These are phyloP conservation scores for Rhagoletis pomonella DNA, from an alignment of 1,140 invertebrate genomes.

Conservation along the genomic window DNA sequence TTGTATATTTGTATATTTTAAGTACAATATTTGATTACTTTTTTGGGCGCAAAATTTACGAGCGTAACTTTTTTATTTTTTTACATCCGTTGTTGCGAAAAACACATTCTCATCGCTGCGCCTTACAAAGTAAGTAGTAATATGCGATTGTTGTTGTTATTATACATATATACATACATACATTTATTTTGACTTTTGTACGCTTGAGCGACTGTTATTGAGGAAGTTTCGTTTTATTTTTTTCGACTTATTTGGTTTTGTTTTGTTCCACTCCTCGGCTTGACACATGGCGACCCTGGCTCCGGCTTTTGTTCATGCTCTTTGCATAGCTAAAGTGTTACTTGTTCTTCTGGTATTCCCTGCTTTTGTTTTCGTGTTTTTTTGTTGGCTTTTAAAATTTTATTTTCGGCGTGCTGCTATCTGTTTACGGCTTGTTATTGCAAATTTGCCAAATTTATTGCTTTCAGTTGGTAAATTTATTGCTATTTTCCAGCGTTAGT, in stretches of 20 bases:
- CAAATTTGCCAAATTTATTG: slow-evolving; percentile 37
- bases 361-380: neutral
- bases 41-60: slow-evolving; percentile 17
- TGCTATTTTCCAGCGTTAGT: slow-evolving; percentile 12
- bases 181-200: slow-evolving; percentile 23
- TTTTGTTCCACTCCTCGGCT: neutral
- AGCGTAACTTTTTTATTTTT: slow-evolving; percentile 31
- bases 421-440: slow-evolving; percentile 23
- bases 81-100: neutral
- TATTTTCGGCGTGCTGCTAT: neutral
- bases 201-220: slow-evolving; percentile 32
- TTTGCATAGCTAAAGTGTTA: neutral
- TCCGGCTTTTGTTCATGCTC: neutral
- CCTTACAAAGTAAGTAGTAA: neutral
- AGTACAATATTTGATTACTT: neutral
- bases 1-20: neutral
- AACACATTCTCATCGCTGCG: slow-evolving; percentile 35
- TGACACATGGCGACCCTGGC: slow-evolving; percentile 40
- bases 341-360: neutral
- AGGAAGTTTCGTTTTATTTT: slow-evolving; percentile 16
- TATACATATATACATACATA: neutral
- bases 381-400: neutral
- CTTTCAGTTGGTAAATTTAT: slow-evolving; percentile 43
- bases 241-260: neutral
- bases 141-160: neutral